Evolutionary conservation across 2,113 vertebrate species (phyloP), one percentile per base, ranked within the genome.

Genomic region (human (Homo sapiens)): DNA sequence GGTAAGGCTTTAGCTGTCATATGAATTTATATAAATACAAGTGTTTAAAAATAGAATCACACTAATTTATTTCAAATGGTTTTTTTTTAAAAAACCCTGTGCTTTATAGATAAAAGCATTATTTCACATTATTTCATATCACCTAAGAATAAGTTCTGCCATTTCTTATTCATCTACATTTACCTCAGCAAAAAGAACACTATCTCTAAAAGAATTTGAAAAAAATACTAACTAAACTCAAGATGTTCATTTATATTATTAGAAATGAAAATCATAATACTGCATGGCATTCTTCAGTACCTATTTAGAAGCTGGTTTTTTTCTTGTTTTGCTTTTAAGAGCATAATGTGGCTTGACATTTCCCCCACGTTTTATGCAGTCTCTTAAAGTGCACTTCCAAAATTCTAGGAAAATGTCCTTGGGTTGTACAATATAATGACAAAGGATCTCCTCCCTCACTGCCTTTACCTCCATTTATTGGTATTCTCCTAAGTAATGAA

Each of bases 261-360:
- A 96, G 70, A 72, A 73, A 81, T 64, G 90, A 73, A 73, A 14
- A 6, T 83, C 8, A 12, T 82, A 55, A 95, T 43, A 78, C 25
- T 52, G 30, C 5, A 22, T 76, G 64, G 22, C 66, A 66, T 68
- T 90, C 48, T 66, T 73, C 43, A 84, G 64, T 94, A 89, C 59
- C 59, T 81, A 43, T 64, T 94, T 96, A 84, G 89, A 91, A 90
- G 84, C 20, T 50, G 2, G 12, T 64, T 30, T 22, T 93, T 86
- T 96, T 83, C 61, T 92, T 72, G 61, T 81, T 90, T 96, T 91
- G 30, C 17, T 85, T 97, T 97, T 92, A 97, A 97, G 95, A 84
- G 66, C 52, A 88, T 96, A 66, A 48, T 38, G 35, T 89, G 76
- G 9, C 45, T 90, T 96, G 84, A 43, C 66, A 79, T 43, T 96